Evolutionary conservation across 1,140 invertebrate genomes (phyloP).

Genomic region (Pseudomyrmex cubaensis): DNA sequence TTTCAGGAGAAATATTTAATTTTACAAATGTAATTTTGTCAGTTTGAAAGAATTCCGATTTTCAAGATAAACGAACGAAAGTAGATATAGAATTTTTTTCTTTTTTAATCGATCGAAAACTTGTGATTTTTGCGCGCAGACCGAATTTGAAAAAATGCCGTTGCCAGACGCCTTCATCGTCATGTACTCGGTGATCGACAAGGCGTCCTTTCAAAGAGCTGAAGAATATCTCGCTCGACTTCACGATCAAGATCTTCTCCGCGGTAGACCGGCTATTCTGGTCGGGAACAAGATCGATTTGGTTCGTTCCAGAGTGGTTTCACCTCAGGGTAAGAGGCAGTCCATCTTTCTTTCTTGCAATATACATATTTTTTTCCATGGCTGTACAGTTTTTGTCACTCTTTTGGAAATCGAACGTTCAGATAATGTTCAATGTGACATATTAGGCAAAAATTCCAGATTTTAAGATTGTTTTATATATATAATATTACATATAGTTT

Average conservation of each 20-base stretch:
- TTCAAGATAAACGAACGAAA: not conserved
- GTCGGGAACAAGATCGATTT: slow-evolving; percentile 98
- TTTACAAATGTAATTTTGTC: no score
- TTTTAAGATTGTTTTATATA: no score
- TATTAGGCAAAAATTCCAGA: no score
- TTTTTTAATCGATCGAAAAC: not conserved
- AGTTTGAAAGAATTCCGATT: not conserved
- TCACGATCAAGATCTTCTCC: slow-evolving; percentile 90
- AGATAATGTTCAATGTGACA: slow-evolving; percentile 5
- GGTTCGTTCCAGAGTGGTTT: slow-evolving; percentile 94
- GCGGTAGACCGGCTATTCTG: slow-evolving; percentile 92
- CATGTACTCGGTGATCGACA: slow-evolving; percentile 96
- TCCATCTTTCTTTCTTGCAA: slow-evolving; percentile 22
- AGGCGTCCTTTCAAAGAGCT: slow-evolving; percentile 93
- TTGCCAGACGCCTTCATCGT: slow-evolving; percentile 93
- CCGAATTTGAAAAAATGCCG: slow-evolving; percentile 89
- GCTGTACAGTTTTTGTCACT: slow-evolving; percentile 11
- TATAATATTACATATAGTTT: no score
- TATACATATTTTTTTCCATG: slow-evolving; percentile 11
- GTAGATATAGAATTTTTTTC: not conserved
- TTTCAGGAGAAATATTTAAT: no score
- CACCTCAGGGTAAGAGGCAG: slow-evolving; percentile 91
- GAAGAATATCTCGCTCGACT: slow-evolving; percentile 91
- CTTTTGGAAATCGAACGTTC: not conserved
- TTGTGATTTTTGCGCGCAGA: slow-evolving; percentile 85